These are phyloP conservation scores for Stercorarius parasiticus DNA, from an alignment of 2,113 vertebrate genomes.

Conservation along the genomic window DNA sequence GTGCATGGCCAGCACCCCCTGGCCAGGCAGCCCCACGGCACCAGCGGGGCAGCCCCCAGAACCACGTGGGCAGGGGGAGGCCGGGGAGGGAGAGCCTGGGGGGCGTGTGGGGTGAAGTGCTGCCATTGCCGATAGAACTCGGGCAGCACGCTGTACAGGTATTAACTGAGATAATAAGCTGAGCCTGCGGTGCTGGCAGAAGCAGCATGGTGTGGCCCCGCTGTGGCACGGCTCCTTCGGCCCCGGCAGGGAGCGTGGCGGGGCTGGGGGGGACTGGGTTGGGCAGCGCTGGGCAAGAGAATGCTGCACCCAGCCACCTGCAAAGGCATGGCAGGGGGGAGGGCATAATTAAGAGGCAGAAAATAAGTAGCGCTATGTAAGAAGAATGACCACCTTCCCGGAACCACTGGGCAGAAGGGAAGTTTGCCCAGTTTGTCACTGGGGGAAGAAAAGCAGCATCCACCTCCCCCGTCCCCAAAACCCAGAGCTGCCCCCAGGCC, in stretches of 20 bases:
- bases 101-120: rapidly evolving
- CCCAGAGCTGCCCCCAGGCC: background rate
- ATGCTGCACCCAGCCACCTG: background rate
- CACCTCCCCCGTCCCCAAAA: background rate
- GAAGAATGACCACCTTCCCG: background rate
- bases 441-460: background rate
- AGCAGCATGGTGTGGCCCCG: rapidly evolving
- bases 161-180: rapidly evolving
- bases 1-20: background rate
- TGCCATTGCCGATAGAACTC: background rate
- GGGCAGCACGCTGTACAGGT: rapidly evolving
- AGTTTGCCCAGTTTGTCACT: background rate
- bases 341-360: background rate
- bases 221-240: background rate
- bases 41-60: rapidly evolving
- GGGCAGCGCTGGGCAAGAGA: rapidly evolving
- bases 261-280: background rate
- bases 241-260: rapidly evolving
- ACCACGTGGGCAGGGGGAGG: background rate
- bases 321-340: background rate
- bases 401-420: background rate
- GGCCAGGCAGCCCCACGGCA: background rate
- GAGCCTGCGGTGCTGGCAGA: rapidly evolving
- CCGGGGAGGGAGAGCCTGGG: rapidly evolving
- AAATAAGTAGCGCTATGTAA: background rate